Percentiles rank a stretch among this genome's conserved stretches.
These are phyloP conservation scores for Mechanitis messenoides DNA, from an alignment of 2,888 invertebrate species.

Conservation along the genomic window DNA sequence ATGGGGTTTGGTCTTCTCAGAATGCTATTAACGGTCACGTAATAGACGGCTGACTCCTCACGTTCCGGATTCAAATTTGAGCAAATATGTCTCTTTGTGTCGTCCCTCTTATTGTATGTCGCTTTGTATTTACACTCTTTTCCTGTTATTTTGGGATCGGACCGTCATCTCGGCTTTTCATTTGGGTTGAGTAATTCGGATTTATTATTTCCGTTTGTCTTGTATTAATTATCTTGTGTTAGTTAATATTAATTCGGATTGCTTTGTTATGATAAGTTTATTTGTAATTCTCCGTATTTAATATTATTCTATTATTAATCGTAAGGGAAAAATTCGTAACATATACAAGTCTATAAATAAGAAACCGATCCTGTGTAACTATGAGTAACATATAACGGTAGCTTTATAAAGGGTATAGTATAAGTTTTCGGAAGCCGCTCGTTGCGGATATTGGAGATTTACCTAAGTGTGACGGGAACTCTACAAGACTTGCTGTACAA, in stretches of 20 bases:
- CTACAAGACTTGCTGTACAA: slow-evolving; percentile 53
- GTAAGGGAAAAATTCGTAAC: neutral
- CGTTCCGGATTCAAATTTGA: slow-evolving; percentile 66
- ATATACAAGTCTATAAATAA: neutral
- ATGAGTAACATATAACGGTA: neutral
- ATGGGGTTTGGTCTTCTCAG: slow-evolving; percentile 41
- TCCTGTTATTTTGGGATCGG: slow-evolving; percentile 50
- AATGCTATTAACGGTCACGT: slow-evolving; percentile 69
- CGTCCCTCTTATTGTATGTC: slow-evolving; percentile 53
- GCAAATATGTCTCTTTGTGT: slow-evolving; percentile 56
- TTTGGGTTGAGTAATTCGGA: slow-evolving; percentile 38
- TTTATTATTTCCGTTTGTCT: slow-evolving; percentile 19
- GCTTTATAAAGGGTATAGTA: slow-evolving; percentile 34
- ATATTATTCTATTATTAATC: neutral
- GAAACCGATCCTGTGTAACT: neutral
- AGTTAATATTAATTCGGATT: neutral
- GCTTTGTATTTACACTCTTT: slow-evolving; percentile 54
- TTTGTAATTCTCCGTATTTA: neutral
- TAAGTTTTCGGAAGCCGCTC: slow-evolving; percentile 53
- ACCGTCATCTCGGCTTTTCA: slow-evolving; percentile 46
- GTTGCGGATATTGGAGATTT: slow-evolving; percentile 68
- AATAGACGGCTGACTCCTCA: slow-evolving; percentile 62
- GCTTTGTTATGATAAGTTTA: neutral
- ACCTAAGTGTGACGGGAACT: slow-evolving; percentile 66
- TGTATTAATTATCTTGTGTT: slow-evolving; percentile 7